A percentile compares a stretch with the other conserved stretches of the same genome.
These are phyloP conservation scores for Myotis pilosus DNA, from an alignment of 2,797 vertebrate genomes.

Conservation along the genomic window DNA sequence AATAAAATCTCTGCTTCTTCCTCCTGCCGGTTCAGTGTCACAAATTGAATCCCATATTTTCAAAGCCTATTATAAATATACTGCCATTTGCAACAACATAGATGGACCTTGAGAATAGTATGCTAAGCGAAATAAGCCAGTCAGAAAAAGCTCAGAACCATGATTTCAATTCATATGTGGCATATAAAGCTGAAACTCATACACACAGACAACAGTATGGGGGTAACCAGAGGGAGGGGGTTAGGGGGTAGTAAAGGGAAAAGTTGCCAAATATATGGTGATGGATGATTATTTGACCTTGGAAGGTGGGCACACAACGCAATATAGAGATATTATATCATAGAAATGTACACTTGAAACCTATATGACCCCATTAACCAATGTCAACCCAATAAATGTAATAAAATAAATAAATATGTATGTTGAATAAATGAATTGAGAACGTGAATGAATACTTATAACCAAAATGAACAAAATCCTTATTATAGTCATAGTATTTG, in stretches of 20 bases:
- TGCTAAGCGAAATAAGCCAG: background rate
- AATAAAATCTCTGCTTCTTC: background rate
- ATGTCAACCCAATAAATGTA: background rate
- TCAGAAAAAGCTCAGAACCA: background rate
- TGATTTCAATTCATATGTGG: background rate
- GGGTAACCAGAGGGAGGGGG: background rate
- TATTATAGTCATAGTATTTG: background rate
- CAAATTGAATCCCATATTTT: background rate
- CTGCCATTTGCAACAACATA: background rate
- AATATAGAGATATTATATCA: background rate
- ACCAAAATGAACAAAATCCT: conserved; percentile 35
- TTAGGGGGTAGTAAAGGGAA: background rate
- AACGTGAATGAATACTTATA: background rate
- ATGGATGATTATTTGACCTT: background rate
- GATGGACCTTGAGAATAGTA: background rate
- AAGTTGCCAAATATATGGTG: background rate
- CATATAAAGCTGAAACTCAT: background rate
- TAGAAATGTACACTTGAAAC: background rate
- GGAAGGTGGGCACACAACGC: background rate
- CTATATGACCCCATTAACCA: background rate
- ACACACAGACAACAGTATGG: background rate
- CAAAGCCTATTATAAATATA: conserved; percentile 17
- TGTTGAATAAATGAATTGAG: conserved; percentile 30
- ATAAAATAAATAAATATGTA: background rate
- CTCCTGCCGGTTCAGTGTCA: background rate